These are phyloP conservation scores for Melanophora roralis DNA, from an alignment of 2,888 invertebrate genomes.

Conservation along the genomic window DNA sequence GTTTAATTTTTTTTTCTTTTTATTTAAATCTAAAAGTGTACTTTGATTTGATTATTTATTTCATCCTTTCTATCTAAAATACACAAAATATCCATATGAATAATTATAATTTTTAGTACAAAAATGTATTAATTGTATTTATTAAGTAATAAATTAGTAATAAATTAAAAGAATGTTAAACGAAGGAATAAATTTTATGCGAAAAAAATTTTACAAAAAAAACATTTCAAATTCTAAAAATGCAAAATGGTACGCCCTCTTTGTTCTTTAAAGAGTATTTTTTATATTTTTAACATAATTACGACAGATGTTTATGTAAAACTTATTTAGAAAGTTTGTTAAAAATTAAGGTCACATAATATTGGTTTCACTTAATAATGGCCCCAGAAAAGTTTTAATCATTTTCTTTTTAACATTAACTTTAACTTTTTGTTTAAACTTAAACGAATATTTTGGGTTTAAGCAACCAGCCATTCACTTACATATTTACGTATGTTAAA, in stretches of 20 bases:
- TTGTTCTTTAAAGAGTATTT: not conserved
- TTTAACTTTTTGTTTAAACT: constrained; percentile 1
- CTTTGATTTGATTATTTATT: not conserved
- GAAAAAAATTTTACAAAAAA: constrained; percentile 6
- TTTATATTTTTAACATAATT: constrained; percentile 23
- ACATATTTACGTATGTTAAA: no score
- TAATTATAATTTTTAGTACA: not conserved
- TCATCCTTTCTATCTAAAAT: not conserved
- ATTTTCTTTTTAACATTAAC: not conserved
- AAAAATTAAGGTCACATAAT: constrained; percentile 5
- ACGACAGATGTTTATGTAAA: not conserved
- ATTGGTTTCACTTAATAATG: not conserved
- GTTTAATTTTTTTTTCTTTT: not conserved
- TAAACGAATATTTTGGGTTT: not conserved
- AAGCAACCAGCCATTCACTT: constrained; percentile 29
- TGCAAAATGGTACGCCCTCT: constrained; percentile 58
- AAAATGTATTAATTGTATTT: not conserved
- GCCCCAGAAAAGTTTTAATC: not conserved
- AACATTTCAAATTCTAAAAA: constrained; percentile 44
- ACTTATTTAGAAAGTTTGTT: constrained; percentile 32
- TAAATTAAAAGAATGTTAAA: constrained; percentile 4
- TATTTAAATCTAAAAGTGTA: not conserved
- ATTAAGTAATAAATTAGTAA: not conserved
- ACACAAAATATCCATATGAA: not conserved
- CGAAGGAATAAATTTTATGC: constrained; percentile 17